Conservation (phyloP, 2,113 vertebrate species). For the Nicator chloris region DNA sequence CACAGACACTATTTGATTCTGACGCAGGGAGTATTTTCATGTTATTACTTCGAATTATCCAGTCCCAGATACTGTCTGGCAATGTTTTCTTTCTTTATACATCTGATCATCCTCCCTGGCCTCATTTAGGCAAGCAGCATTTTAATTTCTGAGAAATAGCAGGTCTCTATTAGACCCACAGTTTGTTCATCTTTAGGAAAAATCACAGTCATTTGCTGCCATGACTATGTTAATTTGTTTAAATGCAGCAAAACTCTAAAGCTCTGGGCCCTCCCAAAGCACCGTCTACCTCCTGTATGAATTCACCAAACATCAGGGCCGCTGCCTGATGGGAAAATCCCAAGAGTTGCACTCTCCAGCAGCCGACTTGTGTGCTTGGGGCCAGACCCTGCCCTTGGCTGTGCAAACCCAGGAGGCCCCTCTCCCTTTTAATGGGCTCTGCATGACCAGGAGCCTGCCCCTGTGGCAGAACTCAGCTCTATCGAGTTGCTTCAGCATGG, state of each 20-base stretch:
- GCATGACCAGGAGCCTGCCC: not conserved
- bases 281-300: not conserved
- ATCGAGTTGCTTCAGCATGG: not conserved
- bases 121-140: not conserved
- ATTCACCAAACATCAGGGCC: not conserved
- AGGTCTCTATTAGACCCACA: not conserved
- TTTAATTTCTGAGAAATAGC: not conserved
- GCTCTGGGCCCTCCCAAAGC: not conserved
- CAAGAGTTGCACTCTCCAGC: not conserved
- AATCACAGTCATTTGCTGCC: conserved; percentile 5
- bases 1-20: conserved; percentile 17
- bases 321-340: not conserved
- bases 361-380: not conserved
- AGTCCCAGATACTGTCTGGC: conserved; percentile 13
- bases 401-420: not conserved
- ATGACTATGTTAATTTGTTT: conserved; percentile 1
- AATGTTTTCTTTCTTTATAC: conserved; percentile 26
- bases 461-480: not conserved
- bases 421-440: not conserved
- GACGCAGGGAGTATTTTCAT: conserved; percentile 13
- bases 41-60: conserved; percentile 15
- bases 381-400: not conserved
- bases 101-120: conserved; percentile 41
- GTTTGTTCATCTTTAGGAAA: not conserved
- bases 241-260: not conserved